phyloP scores from a whole-genome alignment of 1,140 invertebrate genomes.

The Pomacea maculata region DNA sequence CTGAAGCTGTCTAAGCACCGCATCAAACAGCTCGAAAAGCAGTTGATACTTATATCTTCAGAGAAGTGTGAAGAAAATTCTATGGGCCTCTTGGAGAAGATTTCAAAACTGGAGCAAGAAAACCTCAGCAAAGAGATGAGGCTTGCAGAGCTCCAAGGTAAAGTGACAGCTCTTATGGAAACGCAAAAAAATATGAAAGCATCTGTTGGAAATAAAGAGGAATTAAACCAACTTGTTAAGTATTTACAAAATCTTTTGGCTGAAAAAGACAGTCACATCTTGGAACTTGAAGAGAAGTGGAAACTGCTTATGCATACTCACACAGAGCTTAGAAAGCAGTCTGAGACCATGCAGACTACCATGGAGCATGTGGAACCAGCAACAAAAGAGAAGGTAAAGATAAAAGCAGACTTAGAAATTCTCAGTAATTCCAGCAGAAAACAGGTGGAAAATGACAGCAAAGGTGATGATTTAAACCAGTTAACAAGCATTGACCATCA shows the following conservation, averaged over 20 bases:
- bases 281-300: constrained; percentile 29
- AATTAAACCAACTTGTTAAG: background rate
- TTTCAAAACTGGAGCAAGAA: background rate
- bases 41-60: no score
- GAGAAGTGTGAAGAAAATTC: background rate
- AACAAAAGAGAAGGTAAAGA: constrained; percentile 8
- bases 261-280: constrained; percentile 30
- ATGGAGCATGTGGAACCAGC: background rate
- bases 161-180: constrained; percentile 19
- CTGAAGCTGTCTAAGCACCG: no score
- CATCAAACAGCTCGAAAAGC: no score
- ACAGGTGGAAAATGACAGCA: background rate
- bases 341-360: constrained; percentile 14
- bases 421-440: background rate
- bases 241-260: constrained; percentile 26
- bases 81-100: background rate
- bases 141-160: background rate
- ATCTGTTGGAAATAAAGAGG: constrained; percentile 4
- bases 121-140: background rate
- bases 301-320: constrained; percentile 20
- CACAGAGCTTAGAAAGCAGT: constrained; percentile 9
- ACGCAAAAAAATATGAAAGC: constrained; percentile 32
- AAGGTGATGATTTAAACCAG: background rate
- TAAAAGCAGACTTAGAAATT: background rate
- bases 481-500: background rate